Conservation (phyloP, 2,113 vertebrate species). For the Lucifuga dentata region DNA sequence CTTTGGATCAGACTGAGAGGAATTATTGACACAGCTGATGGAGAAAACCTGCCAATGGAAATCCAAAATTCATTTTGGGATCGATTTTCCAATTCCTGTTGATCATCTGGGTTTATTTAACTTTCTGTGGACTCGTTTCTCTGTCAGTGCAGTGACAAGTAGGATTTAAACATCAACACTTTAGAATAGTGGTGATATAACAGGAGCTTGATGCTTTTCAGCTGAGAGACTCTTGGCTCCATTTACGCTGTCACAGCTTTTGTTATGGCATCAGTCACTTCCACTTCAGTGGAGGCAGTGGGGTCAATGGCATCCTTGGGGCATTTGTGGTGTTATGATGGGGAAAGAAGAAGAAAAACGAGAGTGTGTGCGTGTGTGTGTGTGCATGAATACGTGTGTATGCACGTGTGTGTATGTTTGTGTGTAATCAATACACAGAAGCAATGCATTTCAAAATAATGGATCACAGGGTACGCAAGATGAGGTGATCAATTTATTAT, state of each 20-base stretch:
- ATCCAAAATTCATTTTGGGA: slow-evolving; percentile 13
- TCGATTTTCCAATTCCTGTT: slow-evolving; percentile 12
- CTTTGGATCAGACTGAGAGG: slow-evolving; percentile 13
- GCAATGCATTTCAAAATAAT: slow-evolving; percentile 47
- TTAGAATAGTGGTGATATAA: slow-evolving; percentile 19
- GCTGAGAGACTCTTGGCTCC: slow-evolving; percentile 51
- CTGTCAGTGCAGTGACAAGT: background rate
- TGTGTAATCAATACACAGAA: slow-evolving; percentile 39
- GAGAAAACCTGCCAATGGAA: background rate
- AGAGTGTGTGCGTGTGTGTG: slow-evolving; percentile 2
- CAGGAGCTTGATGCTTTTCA: slow-evolving; percentile 31
- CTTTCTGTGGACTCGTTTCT: slow-evolving; percentile 8
- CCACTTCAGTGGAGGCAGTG: slow-evolving; percentile 51
- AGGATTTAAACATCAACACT: slow-evolving; percentile 6
- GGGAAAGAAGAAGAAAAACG: slow-evolving; percentile 5
- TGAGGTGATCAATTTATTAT: slow-evolving; percentile 44
- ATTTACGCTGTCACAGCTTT: slow-evolving; percentile 63
- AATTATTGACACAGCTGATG: background rate
- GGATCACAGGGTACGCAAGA: slow-evolving; percentile 27
- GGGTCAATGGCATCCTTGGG: slow-evolving; percentile 64
- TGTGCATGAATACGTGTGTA: slow-evolving; percentile 6
- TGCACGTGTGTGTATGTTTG: slow-evolving; percentile 2
- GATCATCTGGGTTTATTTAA: slow-evolving; percentile 13
- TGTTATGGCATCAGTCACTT: slow-evolving; percentile 65
- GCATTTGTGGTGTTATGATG: slow-evolving; percentile 43